These are phyloP conservation scores for Cygnus olor DNA, from an alignment of 2,797 vertebrate genomes.

Conservation along the genomic window DNA sequence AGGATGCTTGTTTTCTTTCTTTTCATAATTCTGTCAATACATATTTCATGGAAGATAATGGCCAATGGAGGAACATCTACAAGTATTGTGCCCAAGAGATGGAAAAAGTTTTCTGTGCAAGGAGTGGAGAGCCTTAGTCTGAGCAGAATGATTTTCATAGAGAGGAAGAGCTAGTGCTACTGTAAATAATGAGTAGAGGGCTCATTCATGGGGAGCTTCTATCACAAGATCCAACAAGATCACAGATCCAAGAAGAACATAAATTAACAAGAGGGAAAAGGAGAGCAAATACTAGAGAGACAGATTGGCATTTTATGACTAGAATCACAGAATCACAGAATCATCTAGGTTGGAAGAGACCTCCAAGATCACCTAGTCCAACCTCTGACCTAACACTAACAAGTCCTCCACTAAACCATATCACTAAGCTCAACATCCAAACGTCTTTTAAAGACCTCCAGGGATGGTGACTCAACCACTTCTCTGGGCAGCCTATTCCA, in stretches of 20 bases:
- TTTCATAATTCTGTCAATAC: background rate
- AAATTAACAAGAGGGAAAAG: background rate
- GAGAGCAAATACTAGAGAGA: background rate
- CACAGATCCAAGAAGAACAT: background rate
- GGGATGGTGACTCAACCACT: no score
- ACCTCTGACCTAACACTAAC: no score
- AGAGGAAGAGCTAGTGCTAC: background rate
- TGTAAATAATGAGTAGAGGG: background rate
- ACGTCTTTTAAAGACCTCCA: no score
- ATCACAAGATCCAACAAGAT: background rate
- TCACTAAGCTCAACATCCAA: no score
- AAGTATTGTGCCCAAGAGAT: background rate
- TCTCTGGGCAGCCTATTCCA: no score
- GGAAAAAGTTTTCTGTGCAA: background rate
- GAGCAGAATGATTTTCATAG: background rate
- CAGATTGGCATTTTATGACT: background rate
- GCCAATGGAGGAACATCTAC: background rate
- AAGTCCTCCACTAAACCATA: no score
- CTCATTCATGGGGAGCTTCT: background rate
- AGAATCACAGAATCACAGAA: background rate
- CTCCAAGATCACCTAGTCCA: no score
- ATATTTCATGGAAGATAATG: background rate
- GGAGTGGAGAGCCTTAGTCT: background rate
- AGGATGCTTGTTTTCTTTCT: background rate
- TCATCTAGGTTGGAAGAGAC: no score